A percentile compares a stretch with the other conserved stretches of the same genome.
Conservation (phyloP, 2,113 vertebrate species). For the Megalops atlanticus region DNA sequence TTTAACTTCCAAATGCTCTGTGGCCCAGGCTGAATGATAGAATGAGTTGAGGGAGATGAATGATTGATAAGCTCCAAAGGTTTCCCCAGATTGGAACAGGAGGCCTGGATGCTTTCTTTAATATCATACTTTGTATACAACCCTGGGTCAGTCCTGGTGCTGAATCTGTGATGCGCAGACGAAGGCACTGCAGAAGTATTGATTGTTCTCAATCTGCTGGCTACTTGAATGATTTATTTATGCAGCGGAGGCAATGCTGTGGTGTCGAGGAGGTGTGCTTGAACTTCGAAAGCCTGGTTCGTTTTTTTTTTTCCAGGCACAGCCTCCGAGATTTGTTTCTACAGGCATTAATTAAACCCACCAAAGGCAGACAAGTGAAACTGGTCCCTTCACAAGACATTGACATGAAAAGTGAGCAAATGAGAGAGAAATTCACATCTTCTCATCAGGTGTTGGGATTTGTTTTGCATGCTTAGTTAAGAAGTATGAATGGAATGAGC, state of each 20-base stretch:
- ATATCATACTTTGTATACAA: slow-evolving; percentile 52
- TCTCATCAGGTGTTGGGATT: slow-evolving; percentile 12
- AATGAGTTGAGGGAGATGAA: slow-evolving; percentile 41
- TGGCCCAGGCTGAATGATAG: slow-evolving; percentile 25
- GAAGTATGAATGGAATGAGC: background rate
- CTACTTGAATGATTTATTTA: slow-evolving; percentile 48
- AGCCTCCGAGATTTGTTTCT: slow-evolving; percentile 4
- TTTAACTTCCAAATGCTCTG: slow-evolving; percentile 36
- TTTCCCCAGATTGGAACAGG: slow-evolving; percentile 32
- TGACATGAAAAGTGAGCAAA: slow-evolving; percentile 14
- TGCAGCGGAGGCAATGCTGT: slow-evolving; percentile 12
- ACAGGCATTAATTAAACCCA: slow-evolving; percentile 52
- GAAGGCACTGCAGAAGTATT: slow-evolving; percentile 32
- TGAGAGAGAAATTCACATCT: slow-evolving; percentile 16
- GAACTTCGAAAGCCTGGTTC: slow-evolving; percentile 17
- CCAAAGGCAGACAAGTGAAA: slow-evolving; percentile 43
- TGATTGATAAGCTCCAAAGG: slow-evolving; percentile 38
- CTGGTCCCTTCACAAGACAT: slow-evolving; percentile 23
- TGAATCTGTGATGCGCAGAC: slow-evolving; percentile 37
- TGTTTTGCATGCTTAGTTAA: background rate
- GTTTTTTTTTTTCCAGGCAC: slow-evolving; percentile 17
- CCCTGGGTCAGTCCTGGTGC: slow-evolving; percentile 21
- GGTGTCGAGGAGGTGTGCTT: slow-evolving; percentile 22
- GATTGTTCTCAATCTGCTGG: slow-evolving; percentile 45
- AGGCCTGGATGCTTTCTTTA: slow-evolving; percentile 46